These are phyloP conservation scores for Mnemiopsis leidyi DNA, from an alignment of 37 sponge, comb jelly and placozoan genomes.

Conservation along the genomic window DNA sequence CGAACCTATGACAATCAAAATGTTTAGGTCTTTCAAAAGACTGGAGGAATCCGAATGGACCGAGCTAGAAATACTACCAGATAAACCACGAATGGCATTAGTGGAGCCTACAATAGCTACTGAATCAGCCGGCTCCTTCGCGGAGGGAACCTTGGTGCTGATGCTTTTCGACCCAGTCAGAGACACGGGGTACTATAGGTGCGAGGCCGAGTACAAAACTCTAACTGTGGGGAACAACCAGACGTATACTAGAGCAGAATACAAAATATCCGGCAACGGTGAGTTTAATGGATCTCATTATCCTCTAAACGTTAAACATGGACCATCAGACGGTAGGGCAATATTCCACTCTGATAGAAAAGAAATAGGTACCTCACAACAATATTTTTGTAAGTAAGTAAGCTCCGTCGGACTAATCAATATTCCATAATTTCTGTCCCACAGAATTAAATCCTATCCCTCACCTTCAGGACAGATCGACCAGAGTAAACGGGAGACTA, in stretches of 20 bases:
- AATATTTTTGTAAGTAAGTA: no score
- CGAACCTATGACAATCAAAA: no score
- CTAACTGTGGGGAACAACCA: neutral
- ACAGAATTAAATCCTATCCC: neutral
- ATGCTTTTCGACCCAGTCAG: neutral
- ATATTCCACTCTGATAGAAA: no score
- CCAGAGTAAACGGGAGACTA: neutral
- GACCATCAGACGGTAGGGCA: no score
- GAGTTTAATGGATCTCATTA: neutral
- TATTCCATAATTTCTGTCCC: no score
- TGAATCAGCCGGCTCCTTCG: slow-evolving; percentile 1
- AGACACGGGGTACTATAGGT: slow-evolving; percentile 24
- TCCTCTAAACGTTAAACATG: no score
- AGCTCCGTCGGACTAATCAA: no score
- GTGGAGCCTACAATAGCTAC: slow-evolving; percentile 10
- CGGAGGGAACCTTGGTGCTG: slow-evolving; percentile 16
- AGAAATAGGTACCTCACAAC: no score
- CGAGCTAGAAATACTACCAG: neutral
- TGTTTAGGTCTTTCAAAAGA: neutral
- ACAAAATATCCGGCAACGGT: neutral
- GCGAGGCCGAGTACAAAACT: neutral
- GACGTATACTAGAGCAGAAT: neutral
- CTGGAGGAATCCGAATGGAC: neutral
- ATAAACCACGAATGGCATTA: neutral
- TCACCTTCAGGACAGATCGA: neutral